Conservation (phyloP, 2,113 vertebrate species). For the Colinus virginianus region DNA sequence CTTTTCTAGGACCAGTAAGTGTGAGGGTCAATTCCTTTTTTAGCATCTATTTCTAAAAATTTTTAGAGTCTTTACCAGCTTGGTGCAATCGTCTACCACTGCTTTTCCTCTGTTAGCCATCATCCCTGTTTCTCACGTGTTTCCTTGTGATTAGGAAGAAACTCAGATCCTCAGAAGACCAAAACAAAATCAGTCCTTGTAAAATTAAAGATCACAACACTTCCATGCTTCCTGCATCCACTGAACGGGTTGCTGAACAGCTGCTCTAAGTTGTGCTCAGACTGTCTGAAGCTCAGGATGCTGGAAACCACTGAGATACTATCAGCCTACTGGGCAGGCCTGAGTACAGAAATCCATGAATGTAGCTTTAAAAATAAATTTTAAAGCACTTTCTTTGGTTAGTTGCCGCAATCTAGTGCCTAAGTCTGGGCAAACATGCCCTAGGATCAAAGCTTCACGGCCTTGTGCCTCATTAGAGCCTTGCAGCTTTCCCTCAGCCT, state of each 20-base stretch:
- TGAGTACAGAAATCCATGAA: neutral
- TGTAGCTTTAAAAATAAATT: neutral
- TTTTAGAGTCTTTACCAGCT: neutral
- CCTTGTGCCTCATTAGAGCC: neutral
- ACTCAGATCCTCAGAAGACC: neutral
- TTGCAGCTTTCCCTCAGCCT: neutral
- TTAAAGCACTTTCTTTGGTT: neutral
- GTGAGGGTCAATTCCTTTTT: neutral
- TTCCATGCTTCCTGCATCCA: neutral
- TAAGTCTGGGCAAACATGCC: neutral
- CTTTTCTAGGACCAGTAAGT: neutral
- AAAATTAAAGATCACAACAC: neutral
- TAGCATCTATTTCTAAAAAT: neutral
- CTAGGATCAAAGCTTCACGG: neutral
- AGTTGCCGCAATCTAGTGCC: neutral
- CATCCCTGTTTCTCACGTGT: neutral
- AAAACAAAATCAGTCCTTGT: neutral
- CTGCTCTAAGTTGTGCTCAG: neutral
- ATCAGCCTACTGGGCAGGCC: neutral
- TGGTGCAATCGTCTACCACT: neutral
- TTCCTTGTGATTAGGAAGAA: slow-evolving; percentile 5
- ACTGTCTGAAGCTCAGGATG: neutral
- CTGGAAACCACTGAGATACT: neutral
- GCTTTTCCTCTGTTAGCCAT: neutral
- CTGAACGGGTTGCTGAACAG: neutral